Evolutionary conservation across 2,888 invertebrate genomes (phyloP).

Genomic region (Archaeoteleia sp.): DNA sequence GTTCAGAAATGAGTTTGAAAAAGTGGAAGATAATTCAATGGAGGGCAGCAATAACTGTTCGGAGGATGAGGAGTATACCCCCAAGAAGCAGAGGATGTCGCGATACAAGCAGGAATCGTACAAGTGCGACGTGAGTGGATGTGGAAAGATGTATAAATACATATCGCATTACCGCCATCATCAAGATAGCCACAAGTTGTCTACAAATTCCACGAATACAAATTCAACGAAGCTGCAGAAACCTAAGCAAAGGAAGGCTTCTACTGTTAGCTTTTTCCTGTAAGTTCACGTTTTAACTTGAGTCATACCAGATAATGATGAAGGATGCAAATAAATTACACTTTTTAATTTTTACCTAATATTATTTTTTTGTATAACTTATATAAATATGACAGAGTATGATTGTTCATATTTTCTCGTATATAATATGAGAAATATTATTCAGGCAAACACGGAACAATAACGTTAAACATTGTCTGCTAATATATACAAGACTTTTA

Average conservation of each 20-base stretch:
- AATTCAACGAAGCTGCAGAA: constrained; percentile 63
- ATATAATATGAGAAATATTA: too few relatives aligned
- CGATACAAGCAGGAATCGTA: constrained; percentile 72
- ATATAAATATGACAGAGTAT: background rate
- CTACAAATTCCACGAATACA: constrained; percentile 57
- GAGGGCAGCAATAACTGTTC: constrained; percentile 66
- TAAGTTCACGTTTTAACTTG: too few relatives aligned
- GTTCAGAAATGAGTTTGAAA: constrained; percentile 66
- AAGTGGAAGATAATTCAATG: constrained; percentile 59
- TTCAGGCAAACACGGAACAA: too few relatives aligned
- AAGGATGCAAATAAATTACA: too few relatives aligned
- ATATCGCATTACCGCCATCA: constrained; percentile 73
- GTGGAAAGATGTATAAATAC: constrained; percentile 73
- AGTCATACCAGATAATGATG: too few relatives aligned
- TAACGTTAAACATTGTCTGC: too few relatives aligned
- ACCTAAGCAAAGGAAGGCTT: constrained; percentile 68
- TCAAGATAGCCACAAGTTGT: constrained; percentile 72
- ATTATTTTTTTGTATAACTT: constrained; percentile 2
- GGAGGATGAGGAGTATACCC: constrained; percentile 72
- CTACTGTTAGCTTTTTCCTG: constrained; percentile 72
- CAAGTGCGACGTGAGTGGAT: constrained; percentile 70
- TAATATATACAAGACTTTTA: too few relatives aligned
- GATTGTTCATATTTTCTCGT: constrained; percentile 3
- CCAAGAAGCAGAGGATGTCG: constrained; percentile 73
- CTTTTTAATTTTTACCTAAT: too few relatives aligned